Evolutionary conservation across 2,888 invertebrate species (phyloP).

Genomic region (Luperina nickerlii): DNA sequence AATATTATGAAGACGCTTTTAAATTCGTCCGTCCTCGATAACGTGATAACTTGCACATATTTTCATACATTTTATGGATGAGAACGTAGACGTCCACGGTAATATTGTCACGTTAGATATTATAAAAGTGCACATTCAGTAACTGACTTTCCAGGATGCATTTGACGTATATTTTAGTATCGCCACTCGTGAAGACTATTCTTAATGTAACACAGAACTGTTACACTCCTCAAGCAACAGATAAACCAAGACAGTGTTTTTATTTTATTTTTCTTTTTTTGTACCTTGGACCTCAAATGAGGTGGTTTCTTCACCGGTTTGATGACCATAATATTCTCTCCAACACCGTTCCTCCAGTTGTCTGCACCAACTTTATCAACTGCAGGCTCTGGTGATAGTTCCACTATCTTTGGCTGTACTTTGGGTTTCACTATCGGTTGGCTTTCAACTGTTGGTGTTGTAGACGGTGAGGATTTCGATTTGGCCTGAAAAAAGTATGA

Average conservation of each 20-base stretch:
- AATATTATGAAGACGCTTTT: background rate
- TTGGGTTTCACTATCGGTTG: slow-evolving; percentile 69
- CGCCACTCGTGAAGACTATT: background rate
- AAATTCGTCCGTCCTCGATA: background rate
- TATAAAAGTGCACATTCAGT: background rate
- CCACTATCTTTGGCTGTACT: slow-evolving; percentile 74
- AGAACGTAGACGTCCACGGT: background rate
- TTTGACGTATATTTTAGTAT: background rate
- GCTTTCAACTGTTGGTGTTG: slow-evolving; percentile 77
- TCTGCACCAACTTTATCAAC: slow-evolving; percentile 66
- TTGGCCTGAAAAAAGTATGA: slow-evolving; percentile 75
- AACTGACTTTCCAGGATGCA: background rate
- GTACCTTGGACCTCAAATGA: slow-evolving; percentile 91
- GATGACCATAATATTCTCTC: slow-evolving; percentile 81
- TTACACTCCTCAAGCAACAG: background rate
- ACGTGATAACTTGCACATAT: background rate
- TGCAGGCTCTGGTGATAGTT: slow-evolving; percentile 68
- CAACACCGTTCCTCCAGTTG: slow-evolving; percentile 83
- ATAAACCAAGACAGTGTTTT: background rate
- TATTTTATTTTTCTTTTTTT: background rate
- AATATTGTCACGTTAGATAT: background rate
- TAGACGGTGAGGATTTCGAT: slow-evolving; percentile 84
- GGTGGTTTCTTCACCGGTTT: slow-evolving; percentile 91
- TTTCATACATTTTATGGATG: background rate
- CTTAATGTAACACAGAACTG: background rate